A percentile compares a stretch with the other conserved stretches of the same genome.
These are phyloP conservation scores for Tenthredo distinguenda DNA, from an alignment of 2,888 invertebrate species.

Conservation along the genomic window DNA sequence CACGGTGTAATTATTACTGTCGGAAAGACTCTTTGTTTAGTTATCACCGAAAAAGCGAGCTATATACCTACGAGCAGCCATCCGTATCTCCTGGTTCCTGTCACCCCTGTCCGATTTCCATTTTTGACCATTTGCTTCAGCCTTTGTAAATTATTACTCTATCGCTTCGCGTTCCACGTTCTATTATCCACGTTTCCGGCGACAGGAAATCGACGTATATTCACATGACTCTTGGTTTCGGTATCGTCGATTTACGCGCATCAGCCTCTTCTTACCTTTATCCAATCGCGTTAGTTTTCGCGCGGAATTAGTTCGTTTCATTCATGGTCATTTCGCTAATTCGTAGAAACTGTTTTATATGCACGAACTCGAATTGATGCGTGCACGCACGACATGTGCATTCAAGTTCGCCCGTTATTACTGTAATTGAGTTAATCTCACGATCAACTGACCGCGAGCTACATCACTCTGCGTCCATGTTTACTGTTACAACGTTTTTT, in stretches of 20 bases:
- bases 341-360: not conserved
- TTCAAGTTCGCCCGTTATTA: slow-evolving; percentile 13
- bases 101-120: slow-evolving; percentile 39
- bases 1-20: not conserved
- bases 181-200: slow-evolving; percentile 36
- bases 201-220: slow-evolving; percentile 36
- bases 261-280: not conserved
- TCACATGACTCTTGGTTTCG: not conserved
- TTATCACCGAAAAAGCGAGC: not conserved
- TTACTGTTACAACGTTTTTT: slow-evolving; percentile 30
- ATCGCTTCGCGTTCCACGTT: not conserved
- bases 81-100: slow-evolving; percentile 47
- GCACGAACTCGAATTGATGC: not conserved
- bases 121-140: slow-evolving; percentile 32
- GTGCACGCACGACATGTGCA: not conserved
- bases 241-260: not conserved
- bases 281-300: not conserved
- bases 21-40: not conserved
- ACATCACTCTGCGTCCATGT: not conserved
- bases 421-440: slow-evolving; percentile 38
- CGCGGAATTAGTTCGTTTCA: not conserved
- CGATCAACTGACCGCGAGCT: slow-evolving; percentile 8
- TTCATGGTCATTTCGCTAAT: not conserved
- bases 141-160: not conserved
- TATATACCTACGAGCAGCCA: slow-evolving; percentile 7